Evolutionary conservation across 2,888 invertebrate species (phyloP).

Genomic region (Melanophora roralis): DNA sequence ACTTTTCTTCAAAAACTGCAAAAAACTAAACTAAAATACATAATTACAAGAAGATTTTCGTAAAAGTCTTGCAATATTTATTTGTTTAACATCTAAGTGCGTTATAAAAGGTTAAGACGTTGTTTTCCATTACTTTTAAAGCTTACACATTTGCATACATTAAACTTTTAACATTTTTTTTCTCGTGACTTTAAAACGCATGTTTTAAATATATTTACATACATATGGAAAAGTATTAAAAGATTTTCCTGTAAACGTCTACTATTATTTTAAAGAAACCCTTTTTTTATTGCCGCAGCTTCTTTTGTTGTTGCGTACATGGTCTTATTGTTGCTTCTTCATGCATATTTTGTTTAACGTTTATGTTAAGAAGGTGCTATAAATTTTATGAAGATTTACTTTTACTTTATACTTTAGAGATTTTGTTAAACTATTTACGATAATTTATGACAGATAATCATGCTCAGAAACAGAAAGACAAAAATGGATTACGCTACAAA

Average conservation of each 20-base stretch:
- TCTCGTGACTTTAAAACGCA: constrained; percentile 4
- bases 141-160: neutral
- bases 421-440: constrained; percentile 50
- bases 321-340: neutral
- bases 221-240: constrained; percentile 23
- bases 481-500: neutral
- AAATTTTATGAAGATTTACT: constrained; percentile 33
- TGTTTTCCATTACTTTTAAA: neutral
- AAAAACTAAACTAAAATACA: constrained; percentile 2
- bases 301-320: neutral
- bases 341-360: constrained; percentile 2
- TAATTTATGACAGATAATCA: constrained; percentile 47
- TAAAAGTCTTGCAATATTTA: constrained; percentile 19
- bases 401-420: constrained; percentile 34
- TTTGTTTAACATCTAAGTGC: constrained; percentile 38
- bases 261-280: neutral
- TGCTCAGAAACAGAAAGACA: neutral
- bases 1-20: neutral
- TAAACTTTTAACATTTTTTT: neutral
- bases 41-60: constrained; percentile 49
- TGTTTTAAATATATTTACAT: neutral
- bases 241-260: constrained; percentile 27
- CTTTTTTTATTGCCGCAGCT: neutral
- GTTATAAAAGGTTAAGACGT: constrained; percentile 46
- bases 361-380: constrained; percentile 36